A percentile compares a stretch with the other conserved stretches of the same genome.
Conservation (phyloP, 2,797 vertebrate species). For the Melanotaenia parkinsoni region DNA sequence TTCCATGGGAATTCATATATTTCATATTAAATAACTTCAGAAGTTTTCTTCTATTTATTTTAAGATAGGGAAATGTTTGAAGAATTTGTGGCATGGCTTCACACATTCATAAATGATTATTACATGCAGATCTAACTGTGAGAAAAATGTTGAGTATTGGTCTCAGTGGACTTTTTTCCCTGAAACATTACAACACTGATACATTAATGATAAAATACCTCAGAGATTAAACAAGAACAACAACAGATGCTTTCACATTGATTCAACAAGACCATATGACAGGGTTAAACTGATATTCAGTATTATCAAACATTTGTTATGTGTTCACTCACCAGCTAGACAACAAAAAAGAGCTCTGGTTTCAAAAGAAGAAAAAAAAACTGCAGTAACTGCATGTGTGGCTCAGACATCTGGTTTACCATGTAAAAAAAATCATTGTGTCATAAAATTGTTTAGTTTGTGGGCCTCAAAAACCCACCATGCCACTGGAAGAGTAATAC, state of each 20-base stretch:
- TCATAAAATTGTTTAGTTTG: not conserved
- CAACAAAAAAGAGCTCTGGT: not conserved
- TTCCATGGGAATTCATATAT: not conserved
- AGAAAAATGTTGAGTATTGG: not conserved
- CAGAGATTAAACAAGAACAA: not conserved
- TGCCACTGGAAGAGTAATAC: not conserved
- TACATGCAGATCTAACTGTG: not conserved
- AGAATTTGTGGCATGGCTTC: not conserved
- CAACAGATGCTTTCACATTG: not conserved
- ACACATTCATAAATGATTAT: not conserved
- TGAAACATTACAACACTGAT: not conserved
- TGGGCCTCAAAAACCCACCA: not conserved
- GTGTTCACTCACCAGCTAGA: not conserved
- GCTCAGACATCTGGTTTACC: not conserved
- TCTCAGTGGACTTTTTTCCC: no score
- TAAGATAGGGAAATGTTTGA: not conserved
- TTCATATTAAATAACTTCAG: not conserved
- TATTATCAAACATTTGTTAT: not conserved
- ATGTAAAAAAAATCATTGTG: constrained; percentile 2
- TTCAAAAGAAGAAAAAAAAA: not conserved
- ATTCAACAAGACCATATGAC: not conserved
- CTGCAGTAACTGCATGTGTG: not conserved
- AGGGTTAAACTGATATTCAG: not conserved
- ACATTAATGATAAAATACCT: not conserved
- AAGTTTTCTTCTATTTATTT: not conserved